These are phyloP conservation scores for Saccostrea glomerata DNA, from an alignment of 1,140 invertebrate species.

Conservation along the genomic window DNA sequence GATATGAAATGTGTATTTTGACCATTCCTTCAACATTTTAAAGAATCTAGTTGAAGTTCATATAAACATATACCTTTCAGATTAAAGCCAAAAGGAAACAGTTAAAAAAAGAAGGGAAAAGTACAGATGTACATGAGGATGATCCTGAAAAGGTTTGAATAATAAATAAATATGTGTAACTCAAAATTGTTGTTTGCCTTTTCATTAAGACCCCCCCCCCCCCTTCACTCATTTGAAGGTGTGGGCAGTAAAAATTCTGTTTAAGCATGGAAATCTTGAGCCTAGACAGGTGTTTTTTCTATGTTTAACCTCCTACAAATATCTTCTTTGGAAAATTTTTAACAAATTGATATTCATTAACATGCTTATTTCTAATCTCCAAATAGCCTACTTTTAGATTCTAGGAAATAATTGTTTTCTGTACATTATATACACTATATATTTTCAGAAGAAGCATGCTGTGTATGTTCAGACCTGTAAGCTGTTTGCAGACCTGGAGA, in stretches of 20 bases:
- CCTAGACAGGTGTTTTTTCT: too few relatives aligned
- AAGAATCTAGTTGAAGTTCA: too few relatives aligned
- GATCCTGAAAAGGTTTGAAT: slow-evolving; percentile 85
- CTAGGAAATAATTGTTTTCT: too few relatives aligned
- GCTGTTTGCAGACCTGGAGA: slow-evolving; percentile 96
- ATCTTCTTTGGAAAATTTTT: too few relatives aligned
- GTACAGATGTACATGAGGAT: slow-evolving; percentile 93
- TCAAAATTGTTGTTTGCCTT: neutral
- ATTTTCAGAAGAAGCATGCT: slow-evolving; percentile 90
- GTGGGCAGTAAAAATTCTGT: too few relatives aligned
- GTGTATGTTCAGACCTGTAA: slow-evolving; percentile 99
- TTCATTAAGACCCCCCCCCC: too few relatives aligned
- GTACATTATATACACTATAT: neutral
- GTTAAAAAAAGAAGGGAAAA: slow-evolving; percentile 93
- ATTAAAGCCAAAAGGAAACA: slow-evolving; percentile 97
- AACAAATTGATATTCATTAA: neutral
- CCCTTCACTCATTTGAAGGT: too few relatives aligned
- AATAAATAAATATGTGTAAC: neutral
- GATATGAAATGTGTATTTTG: too few relatives aligned
- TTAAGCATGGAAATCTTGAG: too few relatives aligned
- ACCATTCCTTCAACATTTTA: too few relatives aligned
- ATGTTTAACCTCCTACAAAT: too few relatives aligned
- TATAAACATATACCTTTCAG: slow-evolving; percentile 78
- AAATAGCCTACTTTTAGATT: too few relatives aligned
- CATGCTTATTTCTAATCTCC: neutral